phyloP scores from a whole-genome alignment of 2,888 invertebrate species.

The Holacanthella duospinosa region DNA sequence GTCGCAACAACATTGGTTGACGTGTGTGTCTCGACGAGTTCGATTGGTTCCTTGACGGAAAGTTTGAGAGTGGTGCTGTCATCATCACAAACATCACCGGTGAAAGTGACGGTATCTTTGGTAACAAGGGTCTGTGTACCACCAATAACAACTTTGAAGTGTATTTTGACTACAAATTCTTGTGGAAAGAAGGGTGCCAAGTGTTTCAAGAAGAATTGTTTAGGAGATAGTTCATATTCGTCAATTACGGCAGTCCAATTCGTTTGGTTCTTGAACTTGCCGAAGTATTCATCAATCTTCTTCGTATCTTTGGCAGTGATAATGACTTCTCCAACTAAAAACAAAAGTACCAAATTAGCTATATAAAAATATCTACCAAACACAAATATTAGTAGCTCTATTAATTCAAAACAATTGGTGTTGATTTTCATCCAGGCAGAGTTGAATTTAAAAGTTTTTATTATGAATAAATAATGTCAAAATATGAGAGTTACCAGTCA shows the following conservation, averaged over 20 bases:
- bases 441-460: no score
- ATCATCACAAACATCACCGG: neutral
- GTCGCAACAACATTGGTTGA: neutral
- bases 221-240: neutral
- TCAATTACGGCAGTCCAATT: neutral
- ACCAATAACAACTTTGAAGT: neutral
- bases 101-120: neutral
- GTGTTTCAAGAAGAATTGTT: neutral
- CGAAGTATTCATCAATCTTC: neutral
- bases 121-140: neutral
- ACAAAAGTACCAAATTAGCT: neutral
- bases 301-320: neutral
- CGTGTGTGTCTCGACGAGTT: neutral
- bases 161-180: neutral
- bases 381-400: no score
- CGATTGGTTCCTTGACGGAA: neutral
- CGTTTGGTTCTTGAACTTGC: neutral
- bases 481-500: neutral
- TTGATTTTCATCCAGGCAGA: no score
- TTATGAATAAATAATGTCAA: no score
- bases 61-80: neutral
- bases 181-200: neutral
- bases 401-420: no score
- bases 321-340: neutral
- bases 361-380: neutral